Evolutionary conservation across 2,113 vertebrate genomes (phyloP).

Genomic region (Sinocyclocheilus rhinocerous): DNA sequence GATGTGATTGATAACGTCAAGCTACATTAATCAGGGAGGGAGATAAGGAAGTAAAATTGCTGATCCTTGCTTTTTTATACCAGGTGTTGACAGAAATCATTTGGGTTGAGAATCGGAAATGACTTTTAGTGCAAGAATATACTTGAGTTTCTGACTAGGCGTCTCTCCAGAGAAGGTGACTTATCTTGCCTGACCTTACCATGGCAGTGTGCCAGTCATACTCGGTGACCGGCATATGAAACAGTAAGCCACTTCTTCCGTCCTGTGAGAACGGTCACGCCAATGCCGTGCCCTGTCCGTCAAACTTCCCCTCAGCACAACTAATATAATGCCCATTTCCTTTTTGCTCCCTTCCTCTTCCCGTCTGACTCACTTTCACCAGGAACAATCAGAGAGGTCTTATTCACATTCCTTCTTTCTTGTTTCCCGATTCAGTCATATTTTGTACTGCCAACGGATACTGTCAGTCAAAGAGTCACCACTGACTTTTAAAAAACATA

Average conservation of each 20-base stretch:
- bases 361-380: slow-evolving; percentile 67
- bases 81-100: background rate
- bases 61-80: slow-evolving; percentile 16
- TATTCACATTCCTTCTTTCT: slow-evolving; percentile 6
- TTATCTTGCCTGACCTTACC: slow-evolving; percentile 13
- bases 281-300: slow-evolving; percentile 30
- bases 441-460: slow-evolving; percentile 46
- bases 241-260: slow-evolving; percentile 12
- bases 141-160: background rate
- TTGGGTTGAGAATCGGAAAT: background rate
- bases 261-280: slow-evolving; percentile 48
- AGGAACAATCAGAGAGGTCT: slow-evolving; percentile 53
- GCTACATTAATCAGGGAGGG: slow-evolving; percentile 6
- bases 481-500: background rate
- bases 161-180: background rate
- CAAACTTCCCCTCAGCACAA: slow-evolving; percentile 54
- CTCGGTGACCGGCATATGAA: slow-evolving; percentile 9
- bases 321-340: slow-evolving; percentile 43
- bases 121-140: background rate
- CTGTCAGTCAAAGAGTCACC: slow-evolving; percentile 35
- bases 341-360: slow-evolving; percentile 68
- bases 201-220: slow-evolving; percentile 12
- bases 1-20: background rate
- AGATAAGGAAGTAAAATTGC: background rate
- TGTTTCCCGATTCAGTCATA: slow-evolving; percentile 53